Evolutionary conservation across 2,797 vertebrate species (phyloP).

Genomic region (Sylvilagus floridanus): DNA sequence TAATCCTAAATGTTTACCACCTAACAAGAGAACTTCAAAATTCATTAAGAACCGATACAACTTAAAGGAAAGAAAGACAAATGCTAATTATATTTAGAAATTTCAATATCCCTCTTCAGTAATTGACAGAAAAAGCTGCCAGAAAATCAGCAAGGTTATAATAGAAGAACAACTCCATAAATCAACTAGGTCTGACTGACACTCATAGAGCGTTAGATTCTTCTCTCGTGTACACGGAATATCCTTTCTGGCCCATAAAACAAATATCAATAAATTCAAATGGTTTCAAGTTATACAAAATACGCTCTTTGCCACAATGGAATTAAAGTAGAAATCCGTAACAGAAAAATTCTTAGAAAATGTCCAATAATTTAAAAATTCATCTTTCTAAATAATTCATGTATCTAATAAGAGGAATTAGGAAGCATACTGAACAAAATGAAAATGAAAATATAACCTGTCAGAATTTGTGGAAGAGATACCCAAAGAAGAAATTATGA

Average conservation of each 20-base stretch:
- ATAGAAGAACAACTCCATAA: not conserved
- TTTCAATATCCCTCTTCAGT: not conserved
- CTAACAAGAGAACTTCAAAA: constrained; percentile 22
- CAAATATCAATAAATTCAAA: not conserved
- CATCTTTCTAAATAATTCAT: constrained; percentile 41
- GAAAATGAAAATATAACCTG: constrained; percentile 6
- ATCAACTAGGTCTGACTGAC: not conserved
- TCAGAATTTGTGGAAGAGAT: not conserved
- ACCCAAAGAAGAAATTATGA: constrained; percentile 4
- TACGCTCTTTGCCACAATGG: not conserved
- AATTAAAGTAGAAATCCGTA: constrained; percentile 23
- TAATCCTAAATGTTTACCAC: not conserved
- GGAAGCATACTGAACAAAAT: constrained; percentile 3
- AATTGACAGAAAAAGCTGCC: not conserved
- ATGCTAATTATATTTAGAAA: not conserved
- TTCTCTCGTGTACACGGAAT: not conserved
- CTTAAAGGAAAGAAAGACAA: constrained; percentile 6
- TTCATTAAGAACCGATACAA: not conserved
- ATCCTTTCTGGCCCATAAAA: not conserved
- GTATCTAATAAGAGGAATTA: constrained; percentile 21
- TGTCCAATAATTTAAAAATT: constrained; percentile 4
- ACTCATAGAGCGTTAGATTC: not conserved
- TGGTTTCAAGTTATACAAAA: not conserved
- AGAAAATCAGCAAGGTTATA: constrained; percentile 24
- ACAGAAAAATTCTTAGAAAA: constrained; percentile 39